These are phyloP conservation scores for Branchipolynoe longqiensis DNA, from an alignment of 2,888 invertebrate species.

Conservation along the genomic window DNA sequence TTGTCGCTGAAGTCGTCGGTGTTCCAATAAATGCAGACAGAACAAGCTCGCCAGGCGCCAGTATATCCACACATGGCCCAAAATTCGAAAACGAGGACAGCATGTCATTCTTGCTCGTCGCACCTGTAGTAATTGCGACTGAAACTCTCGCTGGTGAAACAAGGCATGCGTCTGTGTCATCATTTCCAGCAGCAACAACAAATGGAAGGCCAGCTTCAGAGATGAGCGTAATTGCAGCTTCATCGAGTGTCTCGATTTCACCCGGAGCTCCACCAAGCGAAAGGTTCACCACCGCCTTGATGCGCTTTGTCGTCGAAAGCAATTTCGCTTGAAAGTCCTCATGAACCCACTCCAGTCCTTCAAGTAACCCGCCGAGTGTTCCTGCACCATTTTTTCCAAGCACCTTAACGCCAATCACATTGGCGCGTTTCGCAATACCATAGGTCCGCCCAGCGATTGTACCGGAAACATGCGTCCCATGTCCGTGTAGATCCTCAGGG, in stretches of 20 bases:
- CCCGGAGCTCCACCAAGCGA: conserved; percentile 52
- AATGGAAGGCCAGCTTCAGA: conserved; percentile 54
- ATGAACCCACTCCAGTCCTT: conserved; percentile 54
- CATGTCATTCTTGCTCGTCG: conserved; percentile 34
- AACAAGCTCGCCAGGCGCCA: conserved; percentile 62
- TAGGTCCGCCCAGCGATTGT: conserved; percentile 57
- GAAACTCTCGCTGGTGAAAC: conserved; percentile 41
- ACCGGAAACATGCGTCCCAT: conserved; percentile 62
- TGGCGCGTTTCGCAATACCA: conserved; percentile 59
- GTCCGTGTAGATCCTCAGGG: conserved; percentile 49
- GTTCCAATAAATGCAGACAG: conserved; percentile 47
- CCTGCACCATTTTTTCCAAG: conserved; percentile 57
- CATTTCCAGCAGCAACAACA: conserved; percentile 55
- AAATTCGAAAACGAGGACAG: conserved; percentile 59
- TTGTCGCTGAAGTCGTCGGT: not conserved
- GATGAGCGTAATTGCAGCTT: conserved; percentile 54
- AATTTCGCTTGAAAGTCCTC: conserved; percentile 32
- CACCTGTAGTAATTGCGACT: conserved; percentile 59
- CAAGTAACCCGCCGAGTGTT: conserved; percentile 30
- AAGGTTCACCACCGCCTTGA: conserved; percentile 49
- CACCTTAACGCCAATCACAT: conserved; percentile 60
- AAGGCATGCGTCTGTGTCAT: conserved; percentile 51
- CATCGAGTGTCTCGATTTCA: conserved; percentile 43
- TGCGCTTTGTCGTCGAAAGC: not conserved
- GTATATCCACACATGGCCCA: conserved; percentile 63